These are phyloP conservation scores for Girardinichthys multiradiatus DNA, from an alignment of 2,113 vertebrate species.

Conservation along the genomic window DNA sequence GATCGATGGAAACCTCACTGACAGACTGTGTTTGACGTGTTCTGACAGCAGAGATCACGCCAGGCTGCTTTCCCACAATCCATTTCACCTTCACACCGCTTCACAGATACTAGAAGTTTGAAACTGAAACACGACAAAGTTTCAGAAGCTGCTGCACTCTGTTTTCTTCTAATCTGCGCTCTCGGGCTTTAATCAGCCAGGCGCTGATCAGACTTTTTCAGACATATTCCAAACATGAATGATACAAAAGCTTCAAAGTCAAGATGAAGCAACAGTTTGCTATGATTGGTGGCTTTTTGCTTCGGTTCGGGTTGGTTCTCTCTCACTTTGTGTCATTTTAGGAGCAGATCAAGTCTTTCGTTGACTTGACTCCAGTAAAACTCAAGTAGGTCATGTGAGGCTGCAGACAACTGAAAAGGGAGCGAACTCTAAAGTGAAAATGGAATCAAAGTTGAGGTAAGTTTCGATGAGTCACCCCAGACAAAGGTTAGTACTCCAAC, in stretches of 20 bases:
- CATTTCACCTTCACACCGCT: background rate
- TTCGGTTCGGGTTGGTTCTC: background rate
- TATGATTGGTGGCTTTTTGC: background rate
- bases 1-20: background rate
- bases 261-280: background rate
- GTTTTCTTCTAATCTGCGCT: background rate
- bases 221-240: background rate
- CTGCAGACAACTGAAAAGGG: background rate
- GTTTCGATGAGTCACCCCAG: background rate
- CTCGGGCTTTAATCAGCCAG: background rate
- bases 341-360: background rate
- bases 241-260: background rate
- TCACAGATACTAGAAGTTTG: background rate
- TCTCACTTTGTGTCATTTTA: background rate
- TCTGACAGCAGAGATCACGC: background rate
- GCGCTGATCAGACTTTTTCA: background rate
- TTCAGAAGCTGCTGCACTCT: background rate
- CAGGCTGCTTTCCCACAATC: background rate
- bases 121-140: background rate
- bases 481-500: background rate
- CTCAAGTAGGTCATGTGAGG: background rate
- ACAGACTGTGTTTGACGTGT: slow-evolving; percentile 1
- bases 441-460: background rate
- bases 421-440: background rate
- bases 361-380: background rate